These are phyloP conservation scores for Pachliopta kotzebuea DNA, from an alignment of 2,888 invertebrate species.

Conservation along the genomic window DNA sequence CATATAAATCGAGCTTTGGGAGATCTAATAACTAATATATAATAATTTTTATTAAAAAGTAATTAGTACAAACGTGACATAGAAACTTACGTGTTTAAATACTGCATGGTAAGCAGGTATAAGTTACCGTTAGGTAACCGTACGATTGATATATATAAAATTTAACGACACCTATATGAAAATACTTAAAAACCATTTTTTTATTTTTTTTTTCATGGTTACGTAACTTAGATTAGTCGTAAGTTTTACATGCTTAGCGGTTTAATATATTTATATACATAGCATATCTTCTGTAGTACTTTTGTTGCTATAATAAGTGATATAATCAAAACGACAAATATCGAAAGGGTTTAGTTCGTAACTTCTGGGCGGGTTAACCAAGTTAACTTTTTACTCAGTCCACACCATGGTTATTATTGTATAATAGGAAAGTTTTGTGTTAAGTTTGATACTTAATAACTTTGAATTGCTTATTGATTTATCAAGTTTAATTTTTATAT, in stretches of 20 bases:
- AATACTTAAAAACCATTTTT: conserved; percentile 3
- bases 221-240: conserved; percentile 18
- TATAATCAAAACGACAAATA: background rate
- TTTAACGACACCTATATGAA: conserved; percentile 13
- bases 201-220: conserved; percentile 15
- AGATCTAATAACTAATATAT: no score
- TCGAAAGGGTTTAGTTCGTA: no score
- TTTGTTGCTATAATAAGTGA: background rate
- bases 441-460: no score
- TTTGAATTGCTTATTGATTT: no score
- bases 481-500: no score
- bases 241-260: background rate
- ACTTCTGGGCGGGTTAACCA: no score
- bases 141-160: background rate
- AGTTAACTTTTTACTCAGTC: no score
- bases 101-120: background rate
- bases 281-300: background rate
- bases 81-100: background rate
- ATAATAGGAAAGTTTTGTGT: no score
- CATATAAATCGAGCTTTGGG: no score
- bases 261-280: background rate
- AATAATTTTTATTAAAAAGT: background rate
- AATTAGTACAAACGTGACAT: background rate
- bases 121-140: background rate
- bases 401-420: no score